A percentile compares a stretch with the other conserved stretches of the same genome.
Conservation (phyloP, 2,888 invertebrate genomes). For the Cetonia aurata region DNA sequence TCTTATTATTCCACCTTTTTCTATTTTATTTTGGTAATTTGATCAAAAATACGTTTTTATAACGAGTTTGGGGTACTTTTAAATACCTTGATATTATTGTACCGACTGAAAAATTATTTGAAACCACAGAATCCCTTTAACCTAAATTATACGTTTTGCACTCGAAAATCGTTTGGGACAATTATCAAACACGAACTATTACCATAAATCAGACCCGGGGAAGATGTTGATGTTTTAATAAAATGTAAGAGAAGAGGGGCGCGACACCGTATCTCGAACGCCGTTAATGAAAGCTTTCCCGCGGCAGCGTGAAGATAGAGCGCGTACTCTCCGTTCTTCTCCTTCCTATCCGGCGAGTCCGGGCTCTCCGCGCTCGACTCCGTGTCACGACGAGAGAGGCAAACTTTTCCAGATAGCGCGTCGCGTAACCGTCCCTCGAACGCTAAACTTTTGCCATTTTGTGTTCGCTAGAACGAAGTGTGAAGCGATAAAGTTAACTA, state of each 20-base stretch:
- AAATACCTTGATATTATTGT: no score
- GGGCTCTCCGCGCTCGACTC: slow-evolving; percentile 12
- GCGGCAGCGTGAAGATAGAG: slow-evolving; percentile 28
- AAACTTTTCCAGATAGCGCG: slow-evolving; percentile 53
- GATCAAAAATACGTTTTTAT: no score
- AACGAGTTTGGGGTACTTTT: no score
- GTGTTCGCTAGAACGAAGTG: slow-evolving; percentile 63
- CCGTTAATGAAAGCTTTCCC: slow-evolving; percentile 53
- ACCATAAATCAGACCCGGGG: slow-evolving; percentile 40
- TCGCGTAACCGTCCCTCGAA: slow-evolving; percentile 35
- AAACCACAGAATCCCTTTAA: slow-evolving; percentile 3
- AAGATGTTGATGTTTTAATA: slow-evolving; percentile 55
- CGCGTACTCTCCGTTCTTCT: slow-evolving; percentile 7
- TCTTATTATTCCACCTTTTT: no score
- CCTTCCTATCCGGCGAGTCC: slow-evolving; percentile 1
- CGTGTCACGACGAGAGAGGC: slow-evolving; percentile 24
- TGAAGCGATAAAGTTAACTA: slow-evolving; percentile 64
- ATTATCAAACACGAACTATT: slow-evolving; percentile 28
- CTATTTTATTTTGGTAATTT: no score
- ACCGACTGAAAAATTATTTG: no score
- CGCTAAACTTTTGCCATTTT: slow-evolving; percentile 64
- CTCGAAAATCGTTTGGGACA: slow-evolving; percentile 6
- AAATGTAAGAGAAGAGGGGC: slow-evolving; percentile 49
- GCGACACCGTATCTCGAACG: slow-evolving; percentile 51
- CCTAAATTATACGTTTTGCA: background rate